Base-by-base conservation (phyloP, 2,888 invertebrate species). In the Podabrus alpinus region DNA sequence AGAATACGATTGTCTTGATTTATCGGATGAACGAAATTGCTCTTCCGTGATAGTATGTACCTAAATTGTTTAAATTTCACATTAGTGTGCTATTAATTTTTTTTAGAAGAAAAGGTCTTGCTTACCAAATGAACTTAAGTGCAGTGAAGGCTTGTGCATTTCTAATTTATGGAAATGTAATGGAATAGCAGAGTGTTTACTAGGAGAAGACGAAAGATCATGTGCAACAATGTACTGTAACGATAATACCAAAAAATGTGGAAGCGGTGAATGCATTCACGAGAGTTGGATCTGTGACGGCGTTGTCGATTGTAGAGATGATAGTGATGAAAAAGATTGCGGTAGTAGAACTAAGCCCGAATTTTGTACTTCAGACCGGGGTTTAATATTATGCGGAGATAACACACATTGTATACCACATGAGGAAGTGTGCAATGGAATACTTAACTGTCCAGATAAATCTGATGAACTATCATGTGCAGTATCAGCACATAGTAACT, bases 241-340 rank as follows among this genome's bases (percentile, higher is more conserved):
- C 9, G 61, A 45, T 45, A 45, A n/a, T n/a, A 7, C 9, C 45
- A 45, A 64, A n/a, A n/a, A n/a, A 21, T 64, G 62, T 64, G 21
- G 5, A 64, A 21, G 9, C 3, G 62, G 62, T 9, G 21, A 17
- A 64, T 64, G 62, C 21, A 19, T 64, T n/a, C n/a, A 64, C 0
- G 7, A 17, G 73, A 88, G 86, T 67, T 91, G 90, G 88, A 90
- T 92, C 64, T 96, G 96, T 85, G 93, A 97, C 84, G 90, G 90
- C 0, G 88, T 89, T n/a, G 87, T 88, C 66, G 96, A 97, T 86
- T 97, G 97, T 84, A 81, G 85, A 0, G 96, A 96, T 85, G 88
- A 87, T 10, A 92, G 93, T 0, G 95, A 95, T 81, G 95, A 95
- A 85, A 90, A 91, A 74, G 91, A 90, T 13, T 87, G 88, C 78